Conservation (phyloP, 2,888 invertebrate genomes). For the Dryobotodes eremita region DNA sequence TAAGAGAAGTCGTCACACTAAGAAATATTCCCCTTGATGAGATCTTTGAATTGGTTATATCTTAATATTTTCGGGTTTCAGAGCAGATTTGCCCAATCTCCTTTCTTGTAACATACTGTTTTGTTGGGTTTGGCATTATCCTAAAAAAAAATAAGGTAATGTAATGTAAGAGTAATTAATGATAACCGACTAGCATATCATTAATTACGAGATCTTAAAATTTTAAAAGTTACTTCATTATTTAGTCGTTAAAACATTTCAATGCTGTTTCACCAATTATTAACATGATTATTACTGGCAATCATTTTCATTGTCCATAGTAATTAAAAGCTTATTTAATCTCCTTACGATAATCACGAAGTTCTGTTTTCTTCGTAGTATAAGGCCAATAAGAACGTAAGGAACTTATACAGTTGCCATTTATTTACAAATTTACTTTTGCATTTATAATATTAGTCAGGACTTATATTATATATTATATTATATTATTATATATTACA, state of each 20-base stretch:
- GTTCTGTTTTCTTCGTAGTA: too few relatives aligned
- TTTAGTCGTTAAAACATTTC: not conserved
- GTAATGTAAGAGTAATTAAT: too few relatives aligned
- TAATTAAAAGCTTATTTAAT: not conserved
- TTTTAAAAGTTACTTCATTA: not conserved
- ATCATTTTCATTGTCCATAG: not conserved
- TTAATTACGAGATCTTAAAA: not conserved
- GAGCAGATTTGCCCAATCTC: too few relatives aligned
- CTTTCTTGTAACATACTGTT: not conserved
- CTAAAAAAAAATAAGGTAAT: too few relatives aligned
- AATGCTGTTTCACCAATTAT: not conserved
- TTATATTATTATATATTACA: too few relatives aligned
- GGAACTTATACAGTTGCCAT: not conserved
- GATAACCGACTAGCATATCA: not conserved
- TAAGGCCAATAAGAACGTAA: not conserved
- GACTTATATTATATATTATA: too few relatives aligned
- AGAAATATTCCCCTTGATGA: too few relatives aligned
- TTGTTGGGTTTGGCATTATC: not conserved
- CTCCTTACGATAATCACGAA: not conserved
- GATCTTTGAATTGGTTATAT: too few relatives aligned
- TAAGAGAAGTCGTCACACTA: too few relatives aligned
- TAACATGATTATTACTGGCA: not conserved
- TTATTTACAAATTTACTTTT: too few relatives aligned
- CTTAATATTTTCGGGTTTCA: too few relatives aligned
- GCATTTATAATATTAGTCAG: too few relatives aligned